phyloP scores from a whole-genome alignment of 2,888 invertebrate genomes.

The Orchesella flavescens region DNA sequence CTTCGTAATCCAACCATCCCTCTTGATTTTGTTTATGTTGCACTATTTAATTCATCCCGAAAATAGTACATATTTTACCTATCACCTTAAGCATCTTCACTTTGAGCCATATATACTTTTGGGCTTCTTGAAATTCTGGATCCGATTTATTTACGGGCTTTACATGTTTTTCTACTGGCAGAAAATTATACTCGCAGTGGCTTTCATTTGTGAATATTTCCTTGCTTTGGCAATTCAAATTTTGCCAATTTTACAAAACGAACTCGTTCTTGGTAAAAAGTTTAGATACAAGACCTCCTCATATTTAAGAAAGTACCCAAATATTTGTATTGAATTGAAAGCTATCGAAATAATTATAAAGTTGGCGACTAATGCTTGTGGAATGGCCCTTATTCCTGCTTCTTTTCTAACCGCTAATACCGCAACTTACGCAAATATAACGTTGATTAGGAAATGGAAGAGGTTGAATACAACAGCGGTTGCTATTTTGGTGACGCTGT shows the following conservation, averaged over 20 bases:
- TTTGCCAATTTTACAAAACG: neutral
- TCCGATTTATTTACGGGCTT: neutral
- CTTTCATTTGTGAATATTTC: neutral
- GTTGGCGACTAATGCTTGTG: neutral
- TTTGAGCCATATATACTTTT: neutral
- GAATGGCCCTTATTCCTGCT: neutral
- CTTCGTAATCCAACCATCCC: neutral
- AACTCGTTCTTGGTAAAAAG: neutral
- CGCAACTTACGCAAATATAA: neutral
- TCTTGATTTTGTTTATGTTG: neutral
- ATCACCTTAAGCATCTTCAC: neutral
- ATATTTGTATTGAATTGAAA: neutral
- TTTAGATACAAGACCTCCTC: neutral
- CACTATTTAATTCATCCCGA: neutral
- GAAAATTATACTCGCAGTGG: neutral
- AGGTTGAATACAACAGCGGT: neutral
- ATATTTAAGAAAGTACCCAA: neutral
- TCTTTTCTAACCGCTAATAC: neutral
- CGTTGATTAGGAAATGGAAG: neutral
- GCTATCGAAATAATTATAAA: neutral
- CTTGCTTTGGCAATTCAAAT: neutral
- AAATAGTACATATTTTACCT: neutral
- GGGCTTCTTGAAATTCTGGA: neutral
- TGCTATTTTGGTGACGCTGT: neutral
- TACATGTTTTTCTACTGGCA: neutral